These are phyloP conservation scores for Tympanoctomys barrerae DNA, from an alignment of 2,797 vertebrate genomes.

Conservation along the genomic window DNA sequence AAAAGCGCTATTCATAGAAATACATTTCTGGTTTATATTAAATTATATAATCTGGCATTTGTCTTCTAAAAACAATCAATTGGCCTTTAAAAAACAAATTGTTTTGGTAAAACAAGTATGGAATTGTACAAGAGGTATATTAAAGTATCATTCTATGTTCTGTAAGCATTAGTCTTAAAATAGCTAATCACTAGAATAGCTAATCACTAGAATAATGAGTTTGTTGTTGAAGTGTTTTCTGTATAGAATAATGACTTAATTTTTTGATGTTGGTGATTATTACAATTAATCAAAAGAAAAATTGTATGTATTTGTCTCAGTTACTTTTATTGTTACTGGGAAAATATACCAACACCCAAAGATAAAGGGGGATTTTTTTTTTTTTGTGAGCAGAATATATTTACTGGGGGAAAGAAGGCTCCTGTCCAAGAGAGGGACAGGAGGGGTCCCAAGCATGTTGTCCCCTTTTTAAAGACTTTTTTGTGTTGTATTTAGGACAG, in stretches of 20 bases:
- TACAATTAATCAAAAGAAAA: background rate
- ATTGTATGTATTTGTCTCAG: background rate
- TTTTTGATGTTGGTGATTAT: conserved; percentile 1
- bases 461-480: too few relatives aligned
- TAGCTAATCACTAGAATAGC: background rate
- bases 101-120: background rate
- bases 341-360: background rate
- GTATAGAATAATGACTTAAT: background rate
- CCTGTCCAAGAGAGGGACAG: too few relatives aligned
- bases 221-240: background rate
- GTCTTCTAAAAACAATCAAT: background rate
- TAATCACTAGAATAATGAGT: background rate
- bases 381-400: too few relatives aligned
- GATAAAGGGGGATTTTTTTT: background rate
- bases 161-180: background rate
- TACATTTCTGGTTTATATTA: background rate
- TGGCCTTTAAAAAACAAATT: background rate
- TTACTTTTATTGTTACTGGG: background rate
- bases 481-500: too few relatives aligned
- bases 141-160: background rate
- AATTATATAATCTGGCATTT: background rate
- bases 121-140: background rate
- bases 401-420: too few relatives aligned
- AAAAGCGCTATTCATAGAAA: background rate
- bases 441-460: too few relatives aligned